Percentiles rank a stretch among this genome's conserved stretches.
Evolutionary conservation across 2,797 vertebrate genomes (phyloP).

Genomic region (Squalus acanthias): DNA sequence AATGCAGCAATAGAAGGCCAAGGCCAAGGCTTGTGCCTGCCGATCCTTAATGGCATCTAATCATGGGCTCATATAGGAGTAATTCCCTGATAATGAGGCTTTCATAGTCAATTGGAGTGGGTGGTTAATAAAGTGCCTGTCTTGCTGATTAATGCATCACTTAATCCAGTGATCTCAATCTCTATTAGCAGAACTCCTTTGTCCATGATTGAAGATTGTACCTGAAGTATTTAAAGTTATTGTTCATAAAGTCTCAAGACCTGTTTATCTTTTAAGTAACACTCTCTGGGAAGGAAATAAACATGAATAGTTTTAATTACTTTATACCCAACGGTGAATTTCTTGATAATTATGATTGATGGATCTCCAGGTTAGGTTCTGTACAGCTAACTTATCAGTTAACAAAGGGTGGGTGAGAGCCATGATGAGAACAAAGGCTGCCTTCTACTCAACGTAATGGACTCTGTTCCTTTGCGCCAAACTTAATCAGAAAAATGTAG

Average conservation of each 20-base stretch:
- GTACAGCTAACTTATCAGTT: not conserved
- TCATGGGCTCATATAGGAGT: not conserved
- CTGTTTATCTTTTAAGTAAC: not conserved
- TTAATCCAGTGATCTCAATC: not conserved
- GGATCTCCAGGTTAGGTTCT: not conserved
- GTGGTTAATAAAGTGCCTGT: not conserved
- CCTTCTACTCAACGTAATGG: not conserved
- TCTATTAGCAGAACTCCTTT: not conserved
- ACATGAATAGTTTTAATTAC: not conserved
- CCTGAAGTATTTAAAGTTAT: not conserved
- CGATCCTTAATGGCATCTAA: not conserved
- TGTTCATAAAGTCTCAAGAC: not conserved
- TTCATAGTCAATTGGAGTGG: not conserved
- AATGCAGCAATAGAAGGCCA: not conserved
- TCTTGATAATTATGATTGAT: not conserved
- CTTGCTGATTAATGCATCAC: not conserved
- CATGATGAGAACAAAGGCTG: not conserved
- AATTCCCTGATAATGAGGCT: not conserved
- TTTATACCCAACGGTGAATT: not conserved
- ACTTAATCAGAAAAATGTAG: not conserved
- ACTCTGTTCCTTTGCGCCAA: not conserved
- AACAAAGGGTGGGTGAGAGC: not conserved
- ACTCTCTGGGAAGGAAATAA: not conserved
- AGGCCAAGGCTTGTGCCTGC: not conserved
- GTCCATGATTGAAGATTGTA: not conserved